These are phyloP conservation scores for Acleris emargana DNA, from an alignment of 2,888 invertebrate species.

Conservation along the genomic window DNA sequence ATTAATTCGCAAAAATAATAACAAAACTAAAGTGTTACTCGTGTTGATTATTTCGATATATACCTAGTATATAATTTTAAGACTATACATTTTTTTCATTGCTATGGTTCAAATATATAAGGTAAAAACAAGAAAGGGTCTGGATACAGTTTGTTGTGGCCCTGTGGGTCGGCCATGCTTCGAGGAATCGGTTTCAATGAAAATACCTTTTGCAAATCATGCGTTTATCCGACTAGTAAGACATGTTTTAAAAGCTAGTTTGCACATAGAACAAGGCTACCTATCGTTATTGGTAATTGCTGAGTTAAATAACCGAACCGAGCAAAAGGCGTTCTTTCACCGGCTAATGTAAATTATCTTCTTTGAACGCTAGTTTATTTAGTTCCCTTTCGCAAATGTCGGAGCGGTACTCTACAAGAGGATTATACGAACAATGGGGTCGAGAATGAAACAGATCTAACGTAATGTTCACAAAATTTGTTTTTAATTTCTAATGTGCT, in stretches of 20 bases:
- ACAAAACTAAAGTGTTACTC: no score
- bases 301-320: neutral
- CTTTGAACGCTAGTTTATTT: constrained; percentile 25
- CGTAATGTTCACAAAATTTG: neutral
- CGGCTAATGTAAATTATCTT: constrained; percentile 26
- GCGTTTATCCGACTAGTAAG: constrained; percentile 50
- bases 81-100: no score
- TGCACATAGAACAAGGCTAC: constrained; percentile 11
- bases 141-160: constrained; percentile 37
- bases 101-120: no score
- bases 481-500: neutral
- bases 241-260: constrained; percentile 33
- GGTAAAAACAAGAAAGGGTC: constrained; percentile 8
- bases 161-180: constrained; percentile 49
- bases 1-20: no score
- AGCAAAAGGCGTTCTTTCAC: constrained; percentile 6
- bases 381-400: constrained; percentile 3
- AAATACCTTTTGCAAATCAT: constrained; percentile 58
- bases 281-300: neutral
- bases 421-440: neutral
- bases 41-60: no score
- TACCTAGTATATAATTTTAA: no score
- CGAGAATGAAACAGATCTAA: neutral
- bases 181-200: constrained; percentile 63
- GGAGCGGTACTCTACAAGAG: neutral